phyloP scores from a whole-genome alignment of 2,113 vertebrate species.

The Platichthys flesus region DNA sequence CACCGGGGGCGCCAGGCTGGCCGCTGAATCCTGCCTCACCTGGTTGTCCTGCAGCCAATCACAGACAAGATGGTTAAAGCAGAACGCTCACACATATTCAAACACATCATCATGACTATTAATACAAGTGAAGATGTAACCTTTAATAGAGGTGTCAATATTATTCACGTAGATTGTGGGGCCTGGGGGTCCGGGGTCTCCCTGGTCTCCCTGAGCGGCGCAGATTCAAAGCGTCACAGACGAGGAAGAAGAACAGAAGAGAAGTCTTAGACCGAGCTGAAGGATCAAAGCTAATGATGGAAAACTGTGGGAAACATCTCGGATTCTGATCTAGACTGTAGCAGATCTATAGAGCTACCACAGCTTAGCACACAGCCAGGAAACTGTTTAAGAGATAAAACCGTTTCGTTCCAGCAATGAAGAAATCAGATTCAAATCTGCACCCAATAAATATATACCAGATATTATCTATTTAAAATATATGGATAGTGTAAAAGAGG shows the following conservation, averaged over 20 bases:
- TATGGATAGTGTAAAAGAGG: not conserved
- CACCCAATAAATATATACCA: no score
- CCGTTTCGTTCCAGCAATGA: no score
- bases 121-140: constrained; percentile 35
- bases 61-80: not conserved
- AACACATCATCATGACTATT: not conserved
- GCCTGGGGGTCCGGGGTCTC: constrained; percentile 86
- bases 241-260: not conserved
- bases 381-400: no score
- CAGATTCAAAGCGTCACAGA: not conserved
- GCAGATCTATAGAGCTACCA: no score
- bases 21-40: constrained; percentile 86
- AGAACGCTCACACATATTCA: no score
- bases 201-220: constrained; percentile 86
- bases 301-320: not conserved
- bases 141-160: constrained; percentile 54
- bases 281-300: not conserved
- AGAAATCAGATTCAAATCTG: not conserved
- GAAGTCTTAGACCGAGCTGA: no score
- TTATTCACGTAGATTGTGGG: constrained; percentile 67
- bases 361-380: no score
- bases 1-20: constrained; percentile 82
- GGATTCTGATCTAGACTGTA: no score
- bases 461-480: no score
- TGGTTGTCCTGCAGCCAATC: constrained; percentile 77